phyloP scores from a whole-genome alignment of 2,797 vertebrate genomes.

The Alcedo atthis region DNA sequence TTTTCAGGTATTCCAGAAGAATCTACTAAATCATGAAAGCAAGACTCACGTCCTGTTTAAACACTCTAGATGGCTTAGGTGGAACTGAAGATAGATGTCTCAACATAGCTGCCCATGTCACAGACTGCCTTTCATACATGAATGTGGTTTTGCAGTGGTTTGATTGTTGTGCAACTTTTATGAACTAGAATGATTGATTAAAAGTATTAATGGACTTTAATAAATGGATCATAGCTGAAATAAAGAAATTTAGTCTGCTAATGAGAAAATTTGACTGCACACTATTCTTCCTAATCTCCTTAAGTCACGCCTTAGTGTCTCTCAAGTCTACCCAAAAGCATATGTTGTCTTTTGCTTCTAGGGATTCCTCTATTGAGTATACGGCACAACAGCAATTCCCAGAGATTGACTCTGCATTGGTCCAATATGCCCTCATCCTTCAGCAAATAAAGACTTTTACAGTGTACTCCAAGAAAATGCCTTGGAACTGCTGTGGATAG shows the following conservation, averaged over 20 bases:
- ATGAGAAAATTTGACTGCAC: not conserved
- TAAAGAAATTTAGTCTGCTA: not conserved
- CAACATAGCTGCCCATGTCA: not conserved
- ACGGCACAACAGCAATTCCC: not conserved
- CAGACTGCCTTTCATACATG: fast-evolving
- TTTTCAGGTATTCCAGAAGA: not conserved
- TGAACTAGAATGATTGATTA: not conserved
- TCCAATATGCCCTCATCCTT: not conserved
- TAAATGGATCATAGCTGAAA: not conserved
- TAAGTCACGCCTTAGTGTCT: not conserved
- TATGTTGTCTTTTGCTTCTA: not conserved
- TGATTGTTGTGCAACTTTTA: not conserved
- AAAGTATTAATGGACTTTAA: not conserved
- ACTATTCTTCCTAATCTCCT: not conserved
- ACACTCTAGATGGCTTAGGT: fast-evolving
- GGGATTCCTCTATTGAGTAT: not conserved
- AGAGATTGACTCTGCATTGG: not conserved
- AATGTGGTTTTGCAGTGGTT: not conserved
- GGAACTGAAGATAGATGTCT: not conserved
- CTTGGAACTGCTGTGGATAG: not conserved
- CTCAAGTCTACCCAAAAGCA: not conserved
- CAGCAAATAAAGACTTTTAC: not conserved
- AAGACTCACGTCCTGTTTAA: not conserved
- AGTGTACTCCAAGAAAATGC: not conserved
- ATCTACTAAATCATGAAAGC: not conserved